These are phyloP conservation scores for Drosophila azteca DNA, from an alignment of 1,140 invertebrate genomes.

Conservation along the genomic window DNA sequence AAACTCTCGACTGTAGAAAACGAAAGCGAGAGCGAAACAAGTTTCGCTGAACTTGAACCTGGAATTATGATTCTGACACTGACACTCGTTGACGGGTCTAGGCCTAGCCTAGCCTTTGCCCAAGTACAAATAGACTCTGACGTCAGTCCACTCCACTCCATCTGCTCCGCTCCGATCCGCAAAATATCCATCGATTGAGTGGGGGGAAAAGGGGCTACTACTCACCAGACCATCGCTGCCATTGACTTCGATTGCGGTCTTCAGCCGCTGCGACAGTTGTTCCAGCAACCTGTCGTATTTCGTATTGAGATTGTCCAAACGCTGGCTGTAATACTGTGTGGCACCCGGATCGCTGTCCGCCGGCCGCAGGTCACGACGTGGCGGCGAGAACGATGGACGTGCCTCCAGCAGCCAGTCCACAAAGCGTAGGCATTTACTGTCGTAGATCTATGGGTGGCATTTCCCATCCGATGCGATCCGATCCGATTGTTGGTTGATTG, in stretches of 20 bases:
- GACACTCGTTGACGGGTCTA: conserved; percentile 10
- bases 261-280: conserved; percentile 88
- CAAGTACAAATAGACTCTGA: conserved; percentile 43
- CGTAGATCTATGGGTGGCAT: conserved; percentile 88
- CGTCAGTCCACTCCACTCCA: conserved; percentile 35
- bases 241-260: conserved; percentile 83
- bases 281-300: conserved; percentile 91
- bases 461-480: conserved; percentile 12
- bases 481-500: conserved; percentile 29
- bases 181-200: conserved; percentile 25
- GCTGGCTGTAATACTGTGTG: conserved; percentile 91
- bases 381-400: conserved; percentile 81
- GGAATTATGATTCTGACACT: conserved; percentile 13
- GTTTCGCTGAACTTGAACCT: conserved; percentile 69
- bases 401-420: conserved; percentile 92
- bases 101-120: conserved; percentile 9
- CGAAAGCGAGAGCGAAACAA: conserved; percentile 64
- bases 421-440: conserved; percentile 91
- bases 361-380: conserved; percentile 79
- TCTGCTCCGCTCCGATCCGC: conserved; percentile 5
- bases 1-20: conserved; percentile 50
- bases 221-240: conserved; percentile 87
- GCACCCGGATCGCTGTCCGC: conserved; percentile 85
- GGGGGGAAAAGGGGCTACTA: conserved; percentile 53
- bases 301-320: conserved; percentile 92